These are phyloP conservation scores for Tetropium fuscum DNA, from an alignment of 2,888 invertebrate genomes.

Conservation along the genomic window DNA sequence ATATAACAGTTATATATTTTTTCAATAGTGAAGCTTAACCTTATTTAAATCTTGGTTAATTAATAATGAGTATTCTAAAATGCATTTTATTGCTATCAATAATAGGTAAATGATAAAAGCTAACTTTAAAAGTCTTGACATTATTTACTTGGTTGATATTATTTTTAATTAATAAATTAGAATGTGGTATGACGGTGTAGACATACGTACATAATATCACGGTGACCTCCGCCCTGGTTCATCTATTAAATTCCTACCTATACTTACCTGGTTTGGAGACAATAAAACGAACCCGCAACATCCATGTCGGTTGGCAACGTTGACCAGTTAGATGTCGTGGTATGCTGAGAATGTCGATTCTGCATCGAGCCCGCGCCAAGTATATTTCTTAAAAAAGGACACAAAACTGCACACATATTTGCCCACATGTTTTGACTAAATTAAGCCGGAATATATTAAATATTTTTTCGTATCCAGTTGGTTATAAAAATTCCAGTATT, in stretches of 20 bases:
- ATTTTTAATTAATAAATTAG: too few species aligned
- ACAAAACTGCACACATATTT: slow-evolving; percentile 22
- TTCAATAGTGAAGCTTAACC: too few species aligned
- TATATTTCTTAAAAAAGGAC: slow-evolving; percentile 29
- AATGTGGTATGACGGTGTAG: too few species aligned
- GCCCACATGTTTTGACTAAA: slow-evolving; percentile 30
- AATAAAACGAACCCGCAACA: slow-evolving; percentile 7
- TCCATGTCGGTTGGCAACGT: slow-evolving; percentile 18
- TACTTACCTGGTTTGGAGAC: slow-evolving; percentile 16
- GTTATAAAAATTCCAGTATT: slow-evolving; percentile 20
- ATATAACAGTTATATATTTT: too few species aligned
- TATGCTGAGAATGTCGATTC: slow-evolving; percentile 38
- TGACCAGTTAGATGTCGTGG: slow-evolving; percentile 23
- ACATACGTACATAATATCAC: slow-evolving; percentile 12
- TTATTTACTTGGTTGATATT: too few species aligned
- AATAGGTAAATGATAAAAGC: too few species aligned
- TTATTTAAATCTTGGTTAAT: too few species aligned
- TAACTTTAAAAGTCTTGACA: too few species aligned
- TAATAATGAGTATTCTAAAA: too few species aligned
- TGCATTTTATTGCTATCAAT: too few species aligned
- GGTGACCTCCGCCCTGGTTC: slow-evolving; percentile 11
- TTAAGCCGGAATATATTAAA: slow-evolving; percentile 21
- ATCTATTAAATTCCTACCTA: slow-evolving; percentile 16
- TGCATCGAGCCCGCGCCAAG: slow-evolving; percentile 26
- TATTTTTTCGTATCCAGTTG: slow-evolving; percentile 22